phyloP scores from a whole-genome alignment of 2,113 vertebrate genomes.

The Bettongia penicillata region DNA sequence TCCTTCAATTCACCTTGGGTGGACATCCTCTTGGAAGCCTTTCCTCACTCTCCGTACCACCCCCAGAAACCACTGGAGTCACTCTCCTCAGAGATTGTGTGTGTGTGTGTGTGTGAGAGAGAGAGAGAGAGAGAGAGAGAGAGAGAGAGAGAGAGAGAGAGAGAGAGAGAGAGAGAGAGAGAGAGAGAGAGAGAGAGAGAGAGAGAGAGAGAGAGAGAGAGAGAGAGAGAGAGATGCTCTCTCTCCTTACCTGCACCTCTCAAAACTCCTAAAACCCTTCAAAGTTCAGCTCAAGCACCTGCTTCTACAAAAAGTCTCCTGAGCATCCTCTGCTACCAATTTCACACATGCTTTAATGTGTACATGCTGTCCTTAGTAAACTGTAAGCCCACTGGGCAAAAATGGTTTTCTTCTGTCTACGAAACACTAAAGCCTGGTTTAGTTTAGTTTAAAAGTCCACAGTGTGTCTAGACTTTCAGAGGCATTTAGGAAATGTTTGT shows the following conservation, averaged over 20 bases:
- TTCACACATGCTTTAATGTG: not conserved
- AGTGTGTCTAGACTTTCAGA: not conserved
- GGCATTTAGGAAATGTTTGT: not conserved
- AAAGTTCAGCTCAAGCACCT: not conserved
- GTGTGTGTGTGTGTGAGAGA: not conserved
- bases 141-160: no score
- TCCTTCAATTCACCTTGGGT: not conserved
- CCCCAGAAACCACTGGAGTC: not conserved
- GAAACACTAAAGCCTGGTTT: not conserved
- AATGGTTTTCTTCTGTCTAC: not conserved
- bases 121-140: no score
- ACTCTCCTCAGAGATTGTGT: not conserved
- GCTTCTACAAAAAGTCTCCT: not conserved
- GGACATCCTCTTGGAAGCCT: not conserved
- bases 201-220: no score
- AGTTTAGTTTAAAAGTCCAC: no score
- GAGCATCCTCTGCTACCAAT: not conserved
- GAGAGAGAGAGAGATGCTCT: not conserved
- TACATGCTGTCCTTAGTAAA: not conserved
- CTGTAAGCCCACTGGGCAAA: not conserved
- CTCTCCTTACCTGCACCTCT: not conserved
- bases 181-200: no score
- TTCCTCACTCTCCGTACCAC: not conserved
- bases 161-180: no score
- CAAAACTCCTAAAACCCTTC: not conserved